phyloP scores from a whole-genome alignment of 2,797 vertebrate genomes.

The Pelodytes ibericus region DNA sequence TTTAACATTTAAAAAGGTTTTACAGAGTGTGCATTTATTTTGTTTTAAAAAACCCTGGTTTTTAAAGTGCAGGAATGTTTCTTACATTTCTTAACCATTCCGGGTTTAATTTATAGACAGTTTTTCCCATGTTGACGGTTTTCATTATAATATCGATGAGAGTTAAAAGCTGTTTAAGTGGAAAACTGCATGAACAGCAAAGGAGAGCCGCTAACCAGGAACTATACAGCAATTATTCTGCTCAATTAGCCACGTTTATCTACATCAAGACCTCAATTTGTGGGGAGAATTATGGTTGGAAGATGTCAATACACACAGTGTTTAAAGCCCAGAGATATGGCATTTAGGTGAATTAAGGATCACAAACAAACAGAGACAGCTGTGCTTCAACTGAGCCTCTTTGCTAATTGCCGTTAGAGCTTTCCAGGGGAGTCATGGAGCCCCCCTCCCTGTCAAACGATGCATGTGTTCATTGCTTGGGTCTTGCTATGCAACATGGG shows the following conservation, averaged over 20 bases:
- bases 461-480: not conserved
- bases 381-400: constrained; percentile 84
- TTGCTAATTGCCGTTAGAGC: constrained; percentile 78
- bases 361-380: constrained; percentile 85
- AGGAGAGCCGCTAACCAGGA: constrained; percentile 75
- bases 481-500: too few species aligned
- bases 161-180: constrained; percentile 74
- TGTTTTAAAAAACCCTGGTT: too few species aligned
- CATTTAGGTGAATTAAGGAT: constrained; percentile 93
- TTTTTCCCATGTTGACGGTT: constrained; percentile 63
- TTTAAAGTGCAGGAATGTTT: too few species aligned
- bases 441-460: constrained; percentile 37
- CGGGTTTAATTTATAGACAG: constrained; percentile 39
- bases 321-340: constrained; percentile 80
- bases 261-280: constrained; percentile 87
- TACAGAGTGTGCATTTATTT: too few species aligned
- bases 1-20: too few species aligned
- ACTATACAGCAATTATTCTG: constrained; percentile 85
- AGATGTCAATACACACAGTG: constrained; percentile 84
- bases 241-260: constrained; percentile 92
- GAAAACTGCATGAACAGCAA: constrained; percentile 80
- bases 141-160: constrained; percentile 73
- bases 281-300: constrained; percentile 82
- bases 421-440: constrained; percentile 68
- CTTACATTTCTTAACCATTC: constrained; percentile 12